phyloP scores from a whole-genome alignment of 1,140 invertebrate genomes.

The Diuraphis noxia region DNA sequence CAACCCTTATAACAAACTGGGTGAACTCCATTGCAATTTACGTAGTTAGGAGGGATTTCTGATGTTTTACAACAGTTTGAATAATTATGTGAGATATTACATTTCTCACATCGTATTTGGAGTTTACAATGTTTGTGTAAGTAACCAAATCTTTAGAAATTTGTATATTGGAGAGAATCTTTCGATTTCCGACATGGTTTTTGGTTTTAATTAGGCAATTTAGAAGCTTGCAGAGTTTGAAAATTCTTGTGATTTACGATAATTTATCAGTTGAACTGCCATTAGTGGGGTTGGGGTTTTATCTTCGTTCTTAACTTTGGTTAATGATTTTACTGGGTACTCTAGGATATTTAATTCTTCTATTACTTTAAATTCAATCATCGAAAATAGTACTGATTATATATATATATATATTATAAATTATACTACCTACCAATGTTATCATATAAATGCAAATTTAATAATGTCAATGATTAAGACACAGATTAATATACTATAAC shows the following conservation, averaged over 20 bases:
- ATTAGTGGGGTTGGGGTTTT: neutral
- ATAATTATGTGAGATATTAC: neutral
- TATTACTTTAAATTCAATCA: constrained; percentile 19
- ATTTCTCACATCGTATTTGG: neutral
- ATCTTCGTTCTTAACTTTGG: neutral
- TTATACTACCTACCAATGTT: no score
- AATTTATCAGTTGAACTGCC: neutral
- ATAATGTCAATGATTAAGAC: no score
- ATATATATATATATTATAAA: no score
- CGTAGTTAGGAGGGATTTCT: neutral
- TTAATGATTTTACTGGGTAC: constrained; percentile 6
- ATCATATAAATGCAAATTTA: no score
- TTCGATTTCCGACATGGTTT: constrained; percentile 1
- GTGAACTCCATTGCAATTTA: neutral
- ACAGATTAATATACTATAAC: no score
- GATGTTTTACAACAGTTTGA: neutral
- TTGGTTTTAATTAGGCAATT: neutral
- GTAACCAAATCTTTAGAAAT: constrained; percentile 16
- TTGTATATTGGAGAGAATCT: constrained; percentile 14
- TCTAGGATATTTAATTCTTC: constrained; percentile 1
- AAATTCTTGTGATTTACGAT: neutral
- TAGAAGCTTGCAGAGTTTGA: neutral
- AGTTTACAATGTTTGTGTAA: neutral
- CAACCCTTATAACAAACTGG: neutral
- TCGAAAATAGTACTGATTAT: no score